phyloP scores from a whole-genome alignment of 2,113 vertebrate genomes.

The Hydrolagus affinis region DNA sequence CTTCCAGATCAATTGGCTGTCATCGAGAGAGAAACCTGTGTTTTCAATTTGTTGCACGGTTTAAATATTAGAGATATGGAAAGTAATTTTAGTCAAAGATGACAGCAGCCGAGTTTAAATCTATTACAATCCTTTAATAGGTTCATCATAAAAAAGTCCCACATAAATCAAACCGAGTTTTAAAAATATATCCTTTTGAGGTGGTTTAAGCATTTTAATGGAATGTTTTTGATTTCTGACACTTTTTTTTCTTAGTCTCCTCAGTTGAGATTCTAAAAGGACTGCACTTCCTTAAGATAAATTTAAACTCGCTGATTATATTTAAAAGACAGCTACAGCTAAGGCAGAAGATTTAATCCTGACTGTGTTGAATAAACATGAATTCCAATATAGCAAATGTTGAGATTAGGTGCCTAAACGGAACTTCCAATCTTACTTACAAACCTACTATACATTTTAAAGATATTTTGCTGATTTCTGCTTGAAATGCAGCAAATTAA shows the following conservation, averaged over 20 bases:
- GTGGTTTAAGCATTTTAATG: conserved; percentile 19
- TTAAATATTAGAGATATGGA: conserved; percentile 1
- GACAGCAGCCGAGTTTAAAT: background rate
- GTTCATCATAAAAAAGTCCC: background rate
- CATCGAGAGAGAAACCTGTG: no score
- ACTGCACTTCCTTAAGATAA: conserved; percentile 2
- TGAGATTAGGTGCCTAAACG: background rate
- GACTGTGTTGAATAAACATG: background rate
- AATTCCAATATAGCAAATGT: background rate
- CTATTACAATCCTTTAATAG: background rate
- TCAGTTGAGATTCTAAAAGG: background rate
- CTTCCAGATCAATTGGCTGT: no score
- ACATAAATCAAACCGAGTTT: conserved; percentile 1
- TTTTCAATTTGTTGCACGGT: background rate
- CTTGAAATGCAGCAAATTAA: background rate
- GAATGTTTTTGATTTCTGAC: conserved; percentile 5
- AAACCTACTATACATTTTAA: background rate
- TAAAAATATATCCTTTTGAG: conserved; percentile 3
- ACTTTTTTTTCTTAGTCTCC: background rate
- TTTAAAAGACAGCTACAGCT: conserved; percentile 16
- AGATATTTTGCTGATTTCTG: background rate
- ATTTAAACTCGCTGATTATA: conserved; percentile 15
- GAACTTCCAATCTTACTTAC: background rate
- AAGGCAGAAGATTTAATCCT: conserved; percentile 8
- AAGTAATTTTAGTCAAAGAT: background rate